phyloP scores from a whole-genome alignment of 2,888 invertebrate species.

The Cantharis rufa region DNA sequence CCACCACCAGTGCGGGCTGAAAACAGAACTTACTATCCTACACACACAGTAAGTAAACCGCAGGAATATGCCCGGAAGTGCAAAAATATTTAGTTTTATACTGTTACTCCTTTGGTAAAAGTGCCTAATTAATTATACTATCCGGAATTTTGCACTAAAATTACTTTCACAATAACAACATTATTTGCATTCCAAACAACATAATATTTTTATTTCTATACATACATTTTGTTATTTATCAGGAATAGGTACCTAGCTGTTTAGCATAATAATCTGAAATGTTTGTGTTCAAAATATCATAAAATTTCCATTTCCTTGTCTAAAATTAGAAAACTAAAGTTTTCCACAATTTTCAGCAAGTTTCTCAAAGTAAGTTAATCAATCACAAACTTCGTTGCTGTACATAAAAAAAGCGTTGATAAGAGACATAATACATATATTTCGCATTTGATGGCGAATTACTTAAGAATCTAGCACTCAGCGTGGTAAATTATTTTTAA shows the following conservation, averaged over 20 bases:
- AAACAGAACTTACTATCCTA: too few relatives aligned
- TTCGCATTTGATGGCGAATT: not conserved
- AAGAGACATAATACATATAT: not conserved
- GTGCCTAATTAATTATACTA: too few relatives aligned
- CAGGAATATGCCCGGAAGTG: too few relatives aligned
- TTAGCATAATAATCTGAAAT: not conserved
- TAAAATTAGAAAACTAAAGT: not conserved
- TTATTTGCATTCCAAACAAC: not conserved
- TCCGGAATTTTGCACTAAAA: too few relatives aligned
- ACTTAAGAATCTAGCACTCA: not conserved
- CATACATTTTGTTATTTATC: not conserved
- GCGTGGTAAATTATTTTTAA: not conserved
- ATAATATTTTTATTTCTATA: not conserved
- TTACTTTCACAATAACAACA: not conserved
- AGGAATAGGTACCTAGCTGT: not conserved
- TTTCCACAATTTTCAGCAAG: not conserved
- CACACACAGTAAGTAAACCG: too few relatives aligned
- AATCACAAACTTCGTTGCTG: not conserved
- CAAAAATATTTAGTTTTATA: too few relatives aligned
- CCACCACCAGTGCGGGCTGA: too few relatives aligned
- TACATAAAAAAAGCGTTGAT: not conserved
- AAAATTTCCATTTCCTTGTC: not conserved
- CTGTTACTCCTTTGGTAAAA: too few relatives aligned
- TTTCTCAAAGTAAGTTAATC: not conserved
- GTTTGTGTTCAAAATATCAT: not conserved